Evolutionary conservation across 1,140 invertebrate genomes (phyloP).

Genomic region (Delia radicum): DNA sequence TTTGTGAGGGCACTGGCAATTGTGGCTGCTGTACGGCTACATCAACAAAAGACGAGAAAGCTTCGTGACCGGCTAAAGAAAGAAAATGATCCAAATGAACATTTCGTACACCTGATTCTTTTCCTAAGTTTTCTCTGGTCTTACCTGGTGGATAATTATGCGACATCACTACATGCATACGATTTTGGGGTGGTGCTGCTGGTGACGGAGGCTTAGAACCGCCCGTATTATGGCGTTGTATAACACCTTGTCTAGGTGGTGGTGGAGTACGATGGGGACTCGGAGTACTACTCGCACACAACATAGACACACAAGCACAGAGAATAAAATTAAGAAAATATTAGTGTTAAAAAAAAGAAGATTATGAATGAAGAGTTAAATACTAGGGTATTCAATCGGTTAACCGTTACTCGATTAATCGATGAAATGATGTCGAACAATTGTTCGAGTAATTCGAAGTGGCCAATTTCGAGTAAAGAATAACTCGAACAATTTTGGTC

Average conservation of each 20-base stretch:
- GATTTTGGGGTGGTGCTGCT: conserved; percentile 45
- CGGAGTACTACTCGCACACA: conserved; percentile 44
- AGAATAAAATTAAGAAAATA: neutral
- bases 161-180: conserved; percentile 50
- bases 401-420: too few species aligned
- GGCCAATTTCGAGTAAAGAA: too few species aligned
- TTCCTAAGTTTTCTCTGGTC: neutral
- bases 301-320: neutral
- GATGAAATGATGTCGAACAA: too few species aligned
- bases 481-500: too few species aligned
- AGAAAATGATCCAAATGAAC: conserved; percentile 2
- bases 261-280: conserved; percentile 62
- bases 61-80: conserved; percentile 69
- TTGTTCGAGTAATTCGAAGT: too few species aligned
- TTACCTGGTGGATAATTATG: conserved; percentile 60
- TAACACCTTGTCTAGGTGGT: conserved; percentile 64
- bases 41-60: conserved; percentile 81
- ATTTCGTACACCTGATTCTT: neutral
- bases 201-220: conserved; percentile 57
- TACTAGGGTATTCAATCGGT: too few species aligned
- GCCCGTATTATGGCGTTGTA: conserved; percentile 69
- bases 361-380: neutral
- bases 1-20: conserved; percentile 70
- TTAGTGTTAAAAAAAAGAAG: neutral
- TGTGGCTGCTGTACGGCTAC: conserved; percentile 82